Base-by-base conservation (phyloP, 2,797 vertebrate genomes). In the Molossus alvarezi region DNA sequence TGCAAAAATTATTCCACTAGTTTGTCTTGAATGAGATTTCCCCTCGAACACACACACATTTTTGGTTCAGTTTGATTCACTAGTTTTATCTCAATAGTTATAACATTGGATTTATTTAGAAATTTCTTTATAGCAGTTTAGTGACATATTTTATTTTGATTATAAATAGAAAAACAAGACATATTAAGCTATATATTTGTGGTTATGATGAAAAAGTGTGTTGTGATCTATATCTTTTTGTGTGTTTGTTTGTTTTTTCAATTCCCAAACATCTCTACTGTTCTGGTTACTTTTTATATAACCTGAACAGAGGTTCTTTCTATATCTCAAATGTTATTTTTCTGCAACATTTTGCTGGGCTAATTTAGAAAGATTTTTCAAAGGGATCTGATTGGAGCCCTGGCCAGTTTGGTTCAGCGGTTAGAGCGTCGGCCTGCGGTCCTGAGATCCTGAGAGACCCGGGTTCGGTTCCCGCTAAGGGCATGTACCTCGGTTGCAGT, bases 281-380 rank as follows among this genome's bases (percentile, higher is more conserved):
- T 37, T 21, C 33, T 2, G 65, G 23, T 85, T 95, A 87, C 75
- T 93, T 97, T 55, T 94, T 53, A 53, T 53, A 53, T 53, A 53
- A 81, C 76, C 86, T 84, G 76, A 89, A 76, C 86, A 95, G 73
- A 95, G 33, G 51, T 98, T 96, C 85, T 79, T 57, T 93, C 18
- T 72, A 57, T 80, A 81, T 95, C 93, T 85, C 90, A 91, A 75
- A 88, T 91, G 33, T 94, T 92, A 97, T 97, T 57, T 84, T 97
- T 98, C 81, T 96, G 20, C 21, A 37, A 0, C 51, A 33, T 97
- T 96, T 97, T 96, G 75, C n/a, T 60, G 41, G 55, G 45, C 37
- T 96, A 96, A 96, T 90, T 93, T 90, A 98, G 88, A 57, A 18
- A 20, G 73, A 96, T 97, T 98, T 77, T 98, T 95, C 96, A 86